Evolutionary conservation across 2,888 invertebrate genomes (phyloP).

Genomic region (Schrankia costaestrigalis): DNA sequence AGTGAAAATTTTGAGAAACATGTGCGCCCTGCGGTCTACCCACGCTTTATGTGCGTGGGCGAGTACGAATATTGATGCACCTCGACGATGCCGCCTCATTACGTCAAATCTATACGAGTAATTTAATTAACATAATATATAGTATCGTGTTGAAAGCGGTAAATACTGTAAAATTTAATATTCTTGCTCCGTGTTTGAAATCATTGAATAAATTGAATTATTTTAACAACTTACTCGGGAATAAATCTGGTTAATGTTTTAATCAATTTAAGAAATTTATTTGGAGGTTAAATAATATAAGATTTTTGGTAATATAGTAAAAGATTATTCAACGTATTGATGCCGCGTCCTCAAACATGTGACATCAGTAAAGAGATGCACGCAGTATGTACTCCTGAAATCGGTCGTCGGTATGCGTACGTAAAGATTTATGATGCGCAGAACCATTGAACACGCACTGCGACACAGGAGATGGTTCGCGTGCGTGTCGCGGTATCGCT

Average conservation of each 20-base stretch:
- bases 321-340: conserved; percentile 9
- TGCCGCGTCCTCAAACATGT: conserved; percentile 21
- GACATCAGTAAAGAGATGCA: conserved; percentile 24
- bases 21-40: conserved; percentile 38
- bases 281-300: no score
- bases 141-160: conserved; percentile 9
- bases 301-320: no score
- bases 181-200: conserved; percentile 20
- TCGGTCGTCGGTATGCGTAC: conserved; percentile 27
- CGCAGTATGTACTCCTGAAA: conserved; percentile 35
- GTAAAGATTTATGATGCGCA: conserved; percentile 59
- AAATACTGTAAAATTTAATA: conserved; percentile 29
- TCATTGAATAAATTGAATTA: conserved; percentile 39
- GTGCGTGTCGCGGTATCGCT: conserved; percentile 65
- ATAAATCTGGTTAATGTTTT: no score
- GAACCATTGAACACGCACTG: conserved; percentile 54
- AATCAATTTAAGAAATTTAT: no score
- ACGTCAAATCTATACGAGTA: conserved; percentile 48
- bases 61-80: conserved; percentile 60
- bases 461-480: conserved; percentile 43
- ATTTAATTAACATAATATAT: conserved; percentile 45
- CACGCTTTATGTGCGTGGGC: conserved; percentile 51
- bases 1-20: conserved; percentile 53
- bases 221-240: no score
- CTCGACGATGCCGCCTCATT: conserved; percentile 42